Evolutionary conservation across 2,113 vertebrate species (phyloP), one percentile per base, ranked within the genome.

Genomic region (Eurypyga helias): DNA sequence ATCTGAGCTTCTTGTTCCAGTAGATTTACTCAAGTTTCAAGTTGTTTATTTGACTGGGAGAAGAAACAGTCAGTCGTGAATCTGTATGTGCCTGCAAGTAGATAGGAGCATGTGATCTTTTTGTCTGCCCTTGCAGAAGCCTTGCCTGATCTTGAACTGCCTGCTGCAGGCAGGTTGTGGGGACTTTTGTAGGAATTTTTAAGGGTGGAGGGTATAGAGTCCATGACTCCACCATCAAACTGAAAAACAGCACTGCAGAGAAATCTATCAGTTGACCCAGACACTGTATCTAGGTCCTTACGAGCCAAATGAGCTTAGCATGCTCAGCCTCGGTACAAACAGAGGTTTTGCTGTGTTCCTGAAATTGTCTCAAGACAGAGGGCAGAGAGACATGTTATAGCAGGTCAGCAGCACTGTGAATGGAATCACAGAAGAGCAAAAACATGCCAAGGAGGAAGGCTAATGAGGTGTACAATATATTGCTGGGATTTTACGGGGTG

Each of bases 161-260:
- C n/a, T 25, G 62, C 84, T 11, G 60, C 41, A 70, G 51, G 57
- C 77, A 70, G 87, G 38, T 20, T 54, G 75, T 8, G 2, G 51
- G 83, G 58, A 62, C 43, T 28, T 65, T 86, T 28, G 33, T 13
- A 82, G 83, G 29, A 75, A 23, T 49, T 70, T 36, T 43, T 85
- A 38, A 55, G 67, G 67, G 34, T 1, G 5, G 21, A 28, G 43
- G 31, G 25, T 69, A 17, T 76, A 31, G 38, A 86, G 65, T 49
- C 52, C 41, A 61, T 2, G 2, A 31, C 54, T 92, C 52, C n/a
- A 9, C 79, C 45, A 20, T 87, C 72, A 90, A 76, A 77, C 60
- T 86, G 89, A 87, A 73, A 82, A 84, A 29, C 71, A 87, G 76
- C 79, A 67, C 90, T 94, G 85, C 92, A 89, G 95, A 94, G 38